Evolutionary conservation across 2,797 vertebrate genomes (phyloP).

Genomic region (Hozukius guyotensis): DNA sequence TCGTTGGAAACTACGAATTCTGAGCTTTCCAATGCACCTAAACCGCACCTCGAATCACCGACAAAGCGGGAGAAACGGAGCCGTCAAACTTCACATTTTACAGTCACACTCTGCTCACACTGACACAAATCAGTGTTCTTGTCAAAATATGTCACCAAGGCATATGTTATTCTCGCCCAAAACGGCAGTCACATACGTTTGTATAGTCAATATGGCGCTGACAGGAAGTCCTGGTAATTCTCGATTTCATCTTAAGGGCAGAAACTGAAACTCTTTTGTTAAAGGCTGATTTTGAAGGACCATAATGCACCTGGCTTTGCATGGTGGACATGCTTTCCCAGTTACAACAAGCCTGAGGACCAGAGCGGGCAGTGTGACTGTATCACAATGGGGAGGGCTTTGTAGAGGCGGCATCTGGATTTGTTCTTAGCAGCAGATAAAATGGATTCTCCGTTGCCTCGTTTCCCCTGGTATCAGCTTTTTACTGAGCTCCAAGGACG

Average conservation of each 20-base stretch:
- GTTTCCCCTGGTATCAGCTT: constrained; percentile 25
- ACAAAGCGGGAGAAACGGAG: too few relatives aligned
- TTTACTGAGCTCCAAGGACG: constrained; percentile 34
- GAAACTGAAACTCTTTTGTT: neutral
- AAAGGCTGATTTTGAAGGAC: neutral
- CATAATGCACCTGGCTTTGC: neutral
- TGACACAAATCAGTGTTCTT: too few relatives aligned
- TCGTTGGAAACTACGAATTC: too few relatives aligned
- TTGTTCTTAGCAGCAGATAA: constrained; percentile 52
- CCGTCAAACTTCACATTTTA: too few relatives aligned
- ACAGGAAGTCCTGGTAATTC: too few relatives aligned
- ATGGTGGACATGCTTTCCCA: constrained; percentile 9
- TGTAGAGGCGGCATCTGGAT: constrained; percentile 68
- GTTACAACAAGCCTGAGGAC: constrained; percentile 23
- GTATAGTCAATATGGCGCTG: rapidly evolving
- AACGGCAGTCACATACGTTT: too few relatives aligned
- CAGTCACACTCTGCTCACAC: too few relatives aligned
- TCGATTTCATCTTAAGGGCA: neutral
- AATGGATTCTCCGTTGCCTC: constrained; percentile 54
- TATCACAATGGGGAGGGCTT: constrained; percentile 3
- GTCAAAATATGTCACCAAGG: too few relatives aligned
- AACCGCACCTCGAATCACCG: too few relatives aligned
- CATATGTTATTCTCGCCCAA: too few relatives aligned
- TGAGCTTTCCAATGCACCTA: too few relatives aligned
- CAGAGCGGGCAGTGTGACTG: neutral